These are phyloP conservation scores for Thymelicus lineola DNA, from an alignment of 2,888 invertebrate species.

Conservation along the genomic window DNA sequence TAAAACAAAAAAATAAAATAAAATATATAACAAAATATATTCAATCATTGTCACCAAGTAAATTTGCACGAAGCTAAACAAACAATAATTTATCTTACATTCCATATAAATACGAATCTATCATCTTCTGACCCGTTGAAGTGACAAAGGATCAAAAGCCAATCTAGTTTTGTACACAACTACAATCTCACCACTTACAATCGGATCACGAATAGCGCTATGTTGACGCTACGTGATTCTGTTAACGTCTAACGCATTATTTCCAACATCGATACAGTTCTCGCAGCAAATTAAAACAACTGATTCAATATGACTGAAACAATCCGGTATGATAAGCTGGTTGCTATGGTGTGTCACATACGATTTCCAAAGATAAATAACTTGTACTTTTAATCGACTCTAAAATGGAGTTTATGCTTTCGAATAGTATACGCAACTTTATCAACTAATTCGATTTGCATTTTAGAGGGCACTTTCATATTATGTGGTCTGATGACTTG, in stretches of 20 bases:
- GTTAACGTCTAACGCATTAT: slow-evolving; percentile 5
- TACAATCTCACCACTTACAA: slow-evolving; percentile 18
- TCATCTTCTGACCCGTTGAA: background rate
- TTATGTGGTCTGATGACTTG: too few species aligned
- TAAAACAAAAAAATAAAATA: too few species aligned
- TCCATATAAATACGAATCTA: background rate
- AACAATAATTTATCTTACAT: background rate
- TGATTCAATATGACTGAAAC: background rate
- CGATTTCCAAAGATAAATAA: too few species aligned
- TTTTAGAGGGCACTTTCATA: too few species aligned
- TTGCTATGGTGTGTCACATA: too few species aligned
- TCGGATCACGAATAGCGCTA: slow-evolving; percentile 14
- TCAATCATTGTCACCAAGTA: too few species aligned
- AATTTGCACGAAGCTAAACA: background rate
- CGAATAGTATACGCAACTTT: too few species aligned
- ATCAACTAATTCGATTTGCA: too few species aligned
- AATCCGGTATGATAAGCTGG: too few species aligned
- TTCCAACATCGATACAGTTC: background rate
- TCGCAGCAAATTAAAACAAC: slow-evolving; percentile 7
- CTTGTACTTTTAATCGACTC: too few species aligned
- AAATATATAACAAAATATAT: too few species aligned
- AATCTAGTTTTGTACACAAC: slow-evolving; percentile 17
- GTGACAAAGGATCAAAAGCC: slow-evolving; percentile 22
- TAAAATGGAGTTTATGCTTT: too few species aligned
- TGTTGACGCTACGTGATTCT: slow-evolving; percentile 14